Conservation (phyloP, 2,113 vertebrate species). For the Platysteira castanea region DNA sequence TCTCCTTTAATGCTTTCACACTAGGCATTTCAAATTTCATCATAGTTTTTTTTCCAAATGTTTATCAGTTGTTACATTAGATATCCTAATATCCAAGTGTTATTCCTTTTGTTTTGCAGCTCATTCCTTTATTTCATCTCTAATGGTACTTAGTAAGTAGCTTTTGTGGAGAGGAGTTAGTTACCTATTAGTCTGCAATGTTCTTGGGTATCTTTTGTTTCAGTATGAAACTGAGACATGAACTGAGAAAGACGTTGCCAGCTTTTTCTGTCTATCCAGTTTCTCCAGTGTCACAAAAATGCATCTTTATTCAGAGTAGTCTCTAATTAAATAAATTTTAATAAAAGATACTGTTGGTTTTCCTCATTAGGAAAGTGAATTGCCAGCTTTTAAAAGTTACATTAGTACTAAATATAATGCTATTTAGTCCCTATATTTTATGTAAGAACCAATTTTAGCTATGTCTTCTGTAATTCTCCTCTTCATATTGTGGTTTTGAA, state of each 20-base stretch:
- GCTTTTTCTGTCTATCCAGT: not conserved
- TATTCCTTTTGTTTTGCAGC: slow-evolving; percentile 31
- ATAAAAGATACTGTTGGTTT: not conserved
- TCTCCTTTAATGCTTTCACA: slow-evolving; percentile 79
- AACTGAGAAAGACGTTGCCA: not conserved
- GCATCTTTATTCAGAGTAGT: not conserved
- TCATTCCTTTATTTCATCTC: slow-evolving; percentile 12
- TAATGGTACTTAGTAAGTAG: not conserved
- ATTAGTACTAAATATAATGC: not conserved
- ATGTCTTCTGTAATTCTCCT: not conserved
- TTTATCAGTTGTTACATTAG: slow-evolving; percentile 7
- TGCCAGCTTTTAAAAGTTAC: not conserved
- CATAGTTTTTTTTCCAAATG: not conserved
- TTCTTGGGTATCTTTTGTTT: not conserved
- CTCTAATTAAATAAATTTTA: not conserved
- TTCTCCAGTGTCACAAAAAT: not conserved
- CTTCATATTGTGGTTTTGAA: not conserved
- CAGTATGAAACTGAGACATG: not conserved
- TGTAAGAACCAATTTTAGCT: not conserved
- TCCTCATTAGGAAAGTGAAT: not conserved
- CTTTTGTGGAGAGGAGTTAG: slow-evolving; percentile 37
- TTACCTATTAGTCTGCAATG: not conserved
- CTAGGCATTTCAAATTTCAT: slow-evolving; percentile 15
- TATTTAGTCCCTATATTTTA: not conserved
- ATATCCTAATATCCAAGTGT: slow-evolving; percentile 11